These are phyloP conservation scores for Anguilla anguilla DNA, from an alignment of 2,797 vertebrate genomes.

Conservation along the genomic window DNA sequence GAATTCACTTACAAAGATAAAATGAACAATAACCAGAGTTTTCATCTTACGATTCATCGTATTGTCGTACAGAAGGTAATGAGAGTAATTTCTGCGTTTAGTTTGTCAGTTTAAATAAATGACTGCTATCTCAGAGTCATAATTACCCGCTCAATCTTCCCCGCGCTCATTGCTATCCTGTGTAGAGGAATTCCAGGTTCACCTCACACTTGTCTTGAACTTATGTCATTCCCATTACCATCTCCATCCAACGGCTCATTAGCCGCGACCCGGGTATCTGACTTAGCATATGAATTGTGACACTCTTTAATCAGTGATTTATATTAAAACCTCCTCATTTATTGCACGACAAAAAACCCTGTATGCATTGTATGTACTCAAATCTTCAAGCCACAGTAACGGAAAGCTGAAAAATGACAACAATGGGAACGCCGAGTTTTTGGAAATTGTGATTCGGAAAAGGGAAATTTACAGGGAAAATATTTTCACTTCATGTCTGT, in stretches of 20 bases:
- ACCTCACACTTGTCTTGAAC: not conserved
- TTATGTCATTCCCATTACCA: not conserved
- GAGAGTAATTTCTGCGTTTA: not conserved
- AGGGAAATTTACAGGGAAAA: not conserved
- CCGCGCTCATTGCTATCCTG: not conserved
- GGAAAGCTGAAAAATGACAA: not conserved
- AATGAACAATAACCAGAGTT: not conserved
- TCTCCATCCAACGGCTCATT: slow-evolving; percentile 18
- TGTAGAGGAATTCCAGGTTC: not conserved
- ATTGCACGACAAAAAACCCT: not conserved
- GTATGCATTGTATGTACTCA: not conserved
- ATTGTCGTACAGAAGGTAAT: not conserved
- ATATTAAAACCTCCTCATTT: not conserved
- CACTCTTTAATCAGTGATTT: not conserved
- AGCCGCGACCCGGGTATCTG: not conserved
- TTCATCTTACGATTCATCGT: not conserved
- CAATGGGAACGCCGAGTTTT: not conserved
- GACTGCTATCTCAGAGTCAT: not conserved
- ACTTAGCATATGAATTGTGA: not conserved
- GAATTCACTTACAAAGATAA: not conserved
- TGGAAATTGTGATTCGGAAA: not conserved
- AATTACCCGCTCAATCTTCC: slow-evolving; percentile 9
- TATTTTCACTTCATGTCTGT: not conserved
- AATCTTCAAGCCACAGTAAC: not conserved
- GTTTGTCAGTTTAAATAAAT: slow-evolving; percentile 6